Evolutionary conservation across 2,113 vertebrate species (phyloP).

Genomic region (Oreochromis niloticus): DNA sequence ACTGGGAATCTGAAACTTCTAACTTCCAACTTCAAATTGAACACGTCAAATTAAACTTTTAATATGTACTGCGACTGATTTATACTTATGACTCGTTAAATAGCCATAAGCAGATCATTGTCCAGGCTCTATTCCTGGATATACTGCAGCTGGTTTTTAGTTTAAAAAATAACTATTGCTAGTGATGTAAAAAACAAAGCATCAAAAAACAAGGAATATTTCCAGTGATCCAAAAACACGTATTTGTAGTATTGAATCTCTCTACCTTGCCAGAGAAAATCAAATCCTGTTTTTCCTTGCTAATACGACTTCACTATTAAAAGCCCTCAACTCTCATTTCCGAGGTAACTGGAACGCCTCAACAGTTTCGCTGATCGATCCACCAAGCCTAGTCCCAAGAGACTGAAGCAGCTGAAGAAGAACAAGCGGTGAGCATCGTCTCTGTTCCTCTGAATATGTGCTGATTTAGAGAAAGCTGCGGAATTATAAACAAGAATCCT

Average conservation of each 20-base stretch:
- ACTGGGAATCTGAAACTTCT: neutral
- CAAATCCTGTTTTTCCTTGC: neutral
- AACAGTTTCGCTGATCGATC: conserved; percentile 26
- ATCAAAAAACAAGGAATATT: neutral
- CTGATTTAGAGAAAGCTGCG: neutral
- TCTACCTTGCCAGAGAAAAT: neutral
- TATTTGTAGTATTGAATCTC: neutral
- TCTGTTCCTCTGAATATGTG: neutral
- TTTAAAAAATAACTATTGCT: neutral
- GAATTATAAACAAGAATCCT: neutral
- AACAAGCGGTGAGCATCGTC: conserved; percentile 41
- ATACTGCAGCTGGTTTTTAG: neutral
- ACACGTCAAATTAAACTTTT: neutral
- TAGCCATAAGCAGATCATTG: neutral
- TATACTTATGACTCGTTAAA: neutral
- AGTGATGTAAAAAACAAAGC: neutral
- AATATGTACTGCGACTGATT: neutral
- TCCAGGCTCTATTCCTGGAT: neutral
- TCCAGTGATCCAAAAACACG: neutral
- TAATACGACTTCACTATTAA: neutral
- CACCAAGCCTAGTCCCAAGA: conserved; percentile 53
- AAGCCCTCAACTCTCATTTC: neutral
- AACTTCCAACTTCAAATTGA: neutral
- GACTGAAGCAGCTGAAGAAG: neutral
- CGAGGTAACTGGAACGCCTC: neutral